Evolutionary conservation across 1,140 invertebrate genomes (phyloP).

Genomic region (Charaxes varanes): DNA sequence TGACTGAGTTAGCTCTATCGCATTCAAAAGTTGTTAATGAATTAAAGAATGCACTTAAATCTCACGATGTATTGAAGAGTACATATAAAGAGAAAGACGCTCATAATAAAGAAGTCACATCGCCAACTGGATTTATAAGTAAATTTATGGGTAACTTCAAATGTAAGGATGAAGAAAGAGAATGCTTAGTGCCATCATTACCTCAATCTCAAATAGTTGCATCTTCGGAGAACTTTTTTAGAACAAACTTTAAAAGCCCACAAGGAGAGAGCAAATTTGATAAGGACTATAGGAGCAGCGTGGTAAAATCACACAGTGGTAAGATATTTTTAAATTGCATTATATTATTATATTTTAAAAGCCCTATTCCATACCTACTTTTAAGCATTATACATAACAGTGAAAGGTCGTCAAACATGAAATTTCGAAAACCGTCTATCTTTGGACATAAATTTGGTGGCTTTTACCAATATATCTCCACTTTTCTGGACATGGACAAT

Average conservation of each 20-base stretch:
- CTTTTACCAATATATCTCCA: too few relatives aligned
- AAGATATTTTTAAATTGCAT: too few relatives aligned
- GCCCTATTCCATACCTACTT: too few relatives aligned
- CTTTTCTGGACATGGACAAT: too few relatives aligned
- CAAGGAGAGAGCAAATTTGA: slow-evolving; percentile 43
- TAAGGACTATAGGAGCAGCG: slow-evolving; percentile 56
- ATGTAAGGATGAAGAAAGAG: slow-evolving; percentile 57
- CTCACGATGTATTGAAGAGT: slow-evolving; percentile 51
- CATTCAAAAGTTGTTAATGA: slow-evolving; percentile 70
- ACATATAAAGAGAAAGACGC: slow-evolving; percentile 34
- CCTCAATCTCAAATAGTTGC: slow-evolving; percentile 59
- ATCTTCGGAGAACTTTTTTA: slow-evolving; percentile 68
- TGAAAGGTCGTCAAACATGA: too few relatives aligned
- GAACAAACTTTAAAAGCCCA: slow-evolving; percentile 64
- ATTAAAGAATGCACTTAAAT: slow-evolving; percentile 66
- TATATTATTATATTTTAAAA: too few relatives aligned
- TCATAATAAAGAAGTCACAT: slow-evolving; percentile 38
- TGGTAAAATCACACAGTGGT: slow-evolving; percentile 59
- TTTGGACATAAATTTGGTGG: too few relatives aligned
- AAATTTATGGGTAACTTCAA: slow-evolving; percentile 70
- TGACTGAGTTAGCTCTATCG: slow-evolving; percentile 58
- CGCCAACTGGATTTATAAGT: slow-evolving; percentile 55
- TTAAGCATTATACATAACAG: too few relatives aligned
- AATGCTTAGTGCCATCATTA: slow-evolving; percentile 47
- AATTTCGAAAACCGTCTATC: too few relatives aligned